phyloP scores from a whole-genome alignment of 2,888 invertebrate genomes.

The Spisula subtruncata region DNA sequence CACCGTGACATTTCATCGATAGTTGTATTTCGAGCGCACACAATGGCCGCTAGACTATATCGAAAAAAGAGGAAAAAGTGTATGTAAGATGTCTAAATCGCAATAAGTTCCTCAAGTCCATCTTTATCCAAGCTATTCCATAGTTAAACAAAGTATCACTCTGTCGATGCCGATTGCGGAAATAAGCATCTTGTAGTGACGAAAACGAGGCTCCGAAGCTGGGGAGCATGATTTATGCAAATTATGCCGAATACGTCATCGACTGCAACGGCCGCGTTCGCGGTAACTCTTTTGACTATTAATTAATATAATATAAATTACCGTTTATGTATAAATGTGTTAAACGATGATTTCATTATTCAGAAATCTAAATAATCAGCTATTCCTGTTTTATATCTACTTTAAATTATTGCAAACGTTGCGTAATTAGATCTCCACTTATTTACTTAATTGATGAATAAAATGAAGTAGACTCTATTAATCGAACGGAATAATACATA shows the following conservation, averaged over 20 bases:
- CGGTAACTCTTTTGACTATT: conserved; percentile 24
- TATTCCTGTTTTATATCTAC: no score
- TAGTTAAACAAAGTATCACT: conserved; percentile 47
- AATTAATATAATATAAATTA: conserved; percentile 27
- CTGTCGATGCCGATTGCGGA: conserved; percentile 70
- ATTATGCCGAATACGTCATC: conserved; percentile 60
- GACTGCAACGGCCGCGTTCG: conserved; percentile 37
- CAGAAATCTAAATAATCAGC: background rate
- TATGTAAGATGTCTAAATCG: conserved; percentile 45
- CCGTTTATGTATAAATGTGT: background rate
- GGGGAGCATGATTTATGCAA: conserved; percentile 75
- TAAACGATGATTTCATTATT: background rate
- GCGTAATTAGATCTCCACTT: no score
- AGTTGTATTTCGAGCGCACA: conserved; percentile 65
- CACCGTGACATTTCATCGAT: conserved; percentile 73
- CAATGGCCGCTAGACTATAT: conserved; percentile 57
- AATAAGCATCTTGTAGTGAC: conserved; percentile 76
- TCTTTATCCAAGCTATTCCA: conserved; percentile 66
- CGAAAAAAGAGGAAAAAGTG: conserved; percentile 51
- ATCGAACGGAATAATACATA: no score
- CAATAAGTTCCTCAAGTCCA: conserved; percentile 52
- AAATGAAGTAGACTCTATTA: no score
- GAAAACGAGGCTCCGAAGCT: conserved; percentile 77
- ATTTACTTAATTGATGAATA: no score
- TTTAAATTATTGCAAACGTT: no score